Evolutionary conservation across 2,797 vertebrate genomes (phyloP), one percentile per base, ranked within the genome.

Genomic region (Adelosebastes latens): DNA sequence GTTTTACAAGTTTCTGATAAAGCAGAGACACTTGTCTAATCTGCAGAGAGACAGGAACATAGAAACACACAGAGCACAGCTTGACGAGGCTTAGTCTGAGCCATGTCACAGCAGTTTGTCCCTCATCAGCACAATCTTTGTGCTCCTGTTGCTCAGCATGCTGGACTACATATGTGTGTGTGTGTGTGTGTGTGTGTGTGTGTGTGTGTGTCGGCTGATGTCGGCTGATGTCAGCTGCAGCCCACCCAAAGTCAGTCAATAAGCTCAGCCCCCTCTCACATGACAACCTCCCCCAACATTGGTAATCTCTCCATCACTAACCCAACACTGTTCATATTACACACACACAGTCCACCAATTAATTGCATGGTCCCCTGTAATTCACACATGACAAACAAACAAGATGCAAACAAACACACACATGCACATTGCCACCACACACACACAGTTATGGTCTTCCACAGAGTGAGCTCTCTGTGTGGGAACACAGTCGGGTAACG

Each of bases 111-210:
- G 66, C 65, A 69, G 85, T 82, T 85, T 84, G 75, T 62, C 80
- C 72, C 61, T 79, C 88, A 92, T 90, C 91, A 93, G 90, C 92
- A 93, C 32, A 91, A 89, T 83, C 76, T 69, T 85, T 92, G 85
- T 88, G 72, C 63, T 88, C 56, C 85, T 84, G 81, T 79, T 85
- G 84, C 85, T 86, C 82, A 85, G 89, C 72, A 59, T 25, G 84
- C 46, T 59, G 42, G 42, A 46, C 16, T 46, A 46, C 42, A 29
- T 20, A 49, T 60, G 70, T 49, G 59, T 70, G 58, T 67, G 55
- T 24, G 46, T 20, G 67, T 60, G 53, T 70, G 62, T 67, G 58
- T 39, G 68, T 74, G 62, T 53, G 67, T 58, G 65, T 36, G 36
- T 66, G 82, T 63, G 74, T 59, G 55, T 61, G 49, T 55, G 59